These are phyloP conservation scores for Mormyrus hasselquistii DNA, from an alignment of 2,797 vertebrate genomes.

Conservation along the genomic window DNA sequence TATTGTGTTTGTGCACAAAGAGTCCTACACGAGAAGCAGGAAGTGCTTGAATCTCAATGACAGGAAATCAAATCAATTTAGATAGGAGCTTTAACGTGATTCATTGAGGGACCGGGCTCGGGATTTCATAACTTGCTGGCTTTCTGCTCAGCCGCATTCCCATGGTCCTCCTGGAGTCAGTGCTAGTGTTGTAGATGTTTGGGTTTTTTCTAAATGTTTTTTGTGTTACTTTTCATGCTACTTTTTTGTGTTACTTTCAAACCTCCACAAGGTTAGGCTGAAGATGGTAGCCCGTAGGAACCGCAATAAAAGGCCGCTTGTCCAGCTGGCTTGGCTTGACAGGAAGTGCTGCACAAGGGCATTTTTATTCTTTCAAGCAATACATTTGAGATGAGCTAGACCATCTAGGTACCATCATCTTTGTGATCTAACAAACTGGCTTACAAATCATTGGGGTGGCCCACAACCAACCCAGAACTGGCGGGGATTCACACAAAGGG, in stretches of 20 bases:
- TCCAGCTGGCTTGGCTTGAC: neutral
- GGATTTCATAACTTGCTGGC: neutral
- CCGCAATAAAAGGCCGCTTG: neutral
- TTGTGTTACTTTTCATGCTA: neutral
- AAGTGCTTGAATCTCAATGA: constrained; percentile 21
- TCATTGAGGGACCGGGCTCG: neutral
- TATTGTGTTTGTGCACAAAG: constrained; percentile 20
- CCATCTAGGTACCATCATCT: neutral
- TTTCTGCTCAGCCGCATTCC: neutral
- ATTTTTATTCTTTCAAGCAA: neutral
- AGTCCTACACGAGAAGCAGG: constrained; percentile 17
- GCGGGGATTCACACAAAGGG: neutral
- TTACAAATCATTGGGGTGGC: neutral
- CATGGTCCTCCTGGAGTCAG: neutral
- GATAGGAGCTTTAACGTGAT: constrained; percentile 3
- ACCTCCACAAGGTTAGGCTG: neutral
- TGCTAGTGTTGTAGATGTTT: neutral
- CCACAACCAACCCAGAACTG: neutral
- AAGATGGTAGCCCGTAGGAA: neutral
- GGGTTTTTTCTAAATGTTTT: neutral
- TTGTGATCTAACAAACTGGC: neutral
- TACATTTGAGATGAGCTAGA: neutral
- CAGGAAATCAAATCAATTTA: neutral
- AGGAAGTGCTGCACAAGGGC: neutral
- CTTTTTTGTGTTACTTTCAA: neutral